These are phyloP conservation scores for Zonotrichia leucophrys DNA, from an alignment of 2,113 vertebrate genomes.

Conservation along the genomic window DNA sequence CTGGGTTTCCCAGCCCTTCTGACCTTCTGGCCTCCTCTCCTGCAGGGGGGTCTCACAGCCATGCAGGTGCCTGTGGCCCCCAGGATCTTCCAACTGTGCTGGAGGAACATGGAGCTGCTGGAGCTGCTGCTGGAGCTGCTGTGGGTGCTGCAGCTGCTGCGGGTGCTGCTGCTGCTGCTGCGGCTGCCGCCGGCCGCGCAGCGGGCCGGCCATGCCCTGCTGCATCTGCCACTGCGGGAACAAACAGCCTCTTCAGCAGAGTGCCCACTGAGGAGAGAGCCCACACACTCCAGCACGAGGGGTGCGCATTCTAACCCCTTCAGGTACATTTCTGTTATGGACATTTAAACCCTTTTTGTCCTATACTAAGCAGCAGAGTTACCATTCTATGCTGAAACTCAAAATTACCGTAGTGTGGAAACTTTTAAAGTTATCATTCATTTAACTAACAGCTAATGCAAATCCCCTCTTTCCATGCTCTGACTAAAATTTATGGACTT, in stretches of 20 bases:
- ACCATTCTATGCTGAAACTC: not conserved
- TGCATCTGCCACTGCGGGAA: not conserved
- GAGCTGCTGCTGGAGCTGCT: not conserved
- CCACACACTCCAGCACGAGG: not conserved
- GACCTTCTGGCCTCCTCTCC: constrained; percentile 71
- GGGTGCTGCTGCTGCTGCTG: not conserved
- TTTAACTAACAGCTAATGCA: not conserved
- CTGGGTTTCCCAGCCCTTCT: not conserved
- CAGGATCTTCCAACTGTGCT: not conserved
- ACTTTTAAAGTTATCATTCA: not conserved
- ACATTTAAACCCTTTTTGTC: no score
- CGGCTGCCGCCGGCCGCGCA: accelerated
- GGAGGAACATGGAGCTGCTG: not conserved
- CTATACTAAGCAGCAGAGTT: not conserved
- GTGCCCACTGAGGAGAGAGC: not conserved
- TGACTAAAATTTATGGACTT: not conserved
- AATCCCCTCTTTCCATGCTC: not conserved
- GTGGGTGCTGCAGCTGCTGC: not conserved
- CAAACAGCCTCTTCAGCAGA: not conserved
- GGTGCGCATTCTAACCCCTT: no score
- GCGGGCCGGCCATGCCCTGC: not conserved
- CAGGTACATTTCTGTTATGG: no score
- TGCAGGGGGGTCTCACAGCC: constrained; percentile 12
- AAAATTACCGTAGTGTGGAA: not conserved
- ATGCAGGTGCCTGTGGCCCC: constrained; percentile 78